Evolutionary conservation across 2,113 vertebrate genomes (phyloP).

Genomic region (Cisticola juncidis): DNA sequence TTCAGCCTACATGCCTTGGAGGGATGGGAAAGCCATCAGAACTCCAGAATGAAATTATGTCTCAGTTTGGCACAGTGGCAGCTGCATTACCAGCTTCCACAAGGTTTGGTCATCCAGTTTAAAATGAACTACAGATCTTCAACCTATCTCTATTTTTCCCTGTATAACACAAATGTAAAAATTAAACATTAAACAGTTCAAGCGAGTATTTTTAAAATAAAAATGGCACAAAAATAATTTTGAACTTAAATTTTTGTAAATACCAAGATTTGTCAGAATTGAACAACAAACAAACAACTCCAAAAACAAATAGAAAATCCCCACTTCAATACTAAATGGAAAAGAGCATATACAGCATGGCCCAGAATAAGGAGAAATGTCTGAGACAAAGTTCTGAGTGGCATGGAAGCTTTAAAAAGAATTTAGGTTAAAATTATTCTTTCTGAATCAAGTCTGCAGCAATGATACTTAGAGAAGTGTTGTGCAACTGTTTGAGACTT

Average conservation of each 20-base stretch:
- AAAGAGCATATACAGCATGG: background rate
- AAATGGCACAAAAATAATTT: background rate
- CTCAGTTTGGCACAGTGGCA: background rate
- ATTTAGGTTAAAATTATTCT: background rate
- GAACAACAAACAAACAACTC: background rate
- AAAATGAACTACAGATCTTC: background rate
- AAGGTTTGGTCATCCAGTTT: background rate
- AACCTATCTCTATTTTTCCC: background rate
- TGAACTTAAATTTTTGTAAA: background rate
- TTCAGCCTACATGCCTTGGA: background rate
- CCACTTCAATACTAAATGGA: background rate
- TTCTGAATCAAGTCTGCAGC: background rate
- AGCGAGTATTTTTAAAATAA: background rate
- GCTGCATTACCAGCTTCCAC: background rate
- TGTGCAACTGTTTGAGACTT: background rate
- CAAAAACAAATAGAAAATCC: background rate
- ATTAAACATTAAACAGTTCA: background rate
- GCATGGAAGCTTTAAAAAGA: background rate
- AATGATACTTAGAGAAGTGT: background rate
- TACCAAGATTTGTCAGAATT: background rate
- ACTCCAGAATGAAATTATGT: slow-evolving; percentile 9
- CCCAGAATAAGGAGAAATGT: background rate
- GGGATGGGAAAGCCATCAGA: background rate
- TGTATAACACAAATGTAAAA: background rate
- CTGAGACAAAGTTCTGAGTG: background rate